phyloP scores from a whole-genome alignment of 1,140 invertebrate genomes.

The Drosophila obscura region DNA sequence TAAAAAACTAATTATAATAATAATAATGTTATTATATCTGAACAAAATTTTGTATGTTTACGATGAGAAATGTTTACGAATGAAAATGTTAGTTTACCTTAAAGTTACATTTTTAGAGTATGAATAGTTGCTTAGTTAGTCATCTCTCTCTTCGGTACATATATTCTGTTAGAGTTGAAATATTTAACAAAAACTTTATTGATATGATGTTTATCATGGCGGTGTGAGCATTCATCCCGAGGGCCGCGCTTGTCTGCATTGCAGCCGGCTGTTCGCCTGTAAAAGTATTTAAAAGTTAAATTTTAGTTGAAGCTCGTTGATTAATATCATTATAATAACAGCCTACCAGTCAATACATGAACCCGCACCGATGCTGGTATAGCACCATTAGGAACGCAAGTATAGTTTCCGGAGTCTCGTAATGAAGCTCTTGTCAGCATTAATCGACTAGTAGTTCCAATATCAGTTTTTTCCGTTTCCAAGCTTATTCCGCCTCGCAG shows the following conservation, averaged over 20 bases:
- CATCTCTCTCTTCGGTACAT: constrained; percentile 65
- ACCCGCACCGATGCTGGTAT: constrained; percentile 93
- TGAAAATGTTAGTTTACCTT: constrained; percentile 42
- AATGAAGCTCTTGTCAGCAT: constrained; percentile 93
- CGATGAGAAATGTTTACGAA: no score
- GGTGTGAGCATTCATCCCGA: constrained; percentile 86
- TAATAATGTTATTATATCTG: no score
- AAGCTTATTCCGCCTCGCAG: constrained; percentile 93
- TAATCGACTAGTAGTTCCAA: constrained; percentile 94
- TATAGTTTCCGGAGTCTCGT: constrained; percentile 94
- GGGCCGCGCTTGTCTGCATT: constrained; percentile 92
- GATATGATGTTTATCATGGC: constrained; percentile 77
- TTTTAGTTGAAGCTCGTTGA: background rate
- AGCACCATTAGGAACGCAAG: constrained; percentile 93
- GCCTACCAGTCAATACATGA: constrained; percentile 93
- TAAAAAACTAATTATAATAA: no score
- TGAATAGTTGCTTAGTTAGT: constrained; percentile 53
- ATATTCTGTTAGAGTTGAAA: constrained; percentile 36
- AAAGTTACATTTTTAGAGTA: constrained; percentile 30
- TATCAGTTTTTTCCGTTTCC: constrained; percentile 95
- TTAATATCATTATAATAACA: constrained; percentile 39
- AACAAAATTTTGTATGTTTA: no score
- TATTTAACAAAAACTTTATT: constrained; percentile 66
- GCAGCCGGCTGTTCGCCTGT: constrained; percentile 90
- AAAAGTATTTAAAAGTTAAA: background rate